Base-by-base conservation (phyloP, 2,888 invertebrate species). In the Philhelius pedissequus region DNA sequence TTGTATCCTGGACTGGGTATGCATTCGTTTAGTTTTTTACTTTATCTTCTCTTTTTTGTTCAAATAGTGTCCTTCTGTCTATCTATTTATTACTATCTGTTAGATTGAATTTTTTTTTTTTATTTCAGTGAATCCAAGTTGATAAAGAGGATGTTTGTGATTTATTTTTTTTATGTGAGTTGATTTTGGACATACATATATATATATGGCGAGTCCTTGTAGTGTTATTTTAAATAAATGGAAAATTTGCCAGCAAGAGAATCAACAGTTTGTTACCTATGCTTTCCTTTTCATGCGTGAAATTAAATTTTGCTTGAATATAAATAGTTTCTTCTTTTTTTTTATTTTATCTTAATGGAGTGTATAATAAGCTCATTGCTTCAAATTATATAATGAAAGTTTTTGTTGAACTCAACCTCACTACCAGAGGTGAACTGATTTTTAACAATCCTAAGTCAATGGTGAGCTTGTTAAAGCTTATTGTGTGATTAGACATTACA, bases 211-310 rank as follows among this genome's bases (percentile, higher is more conserved):
- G 3, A 40, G 7, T 40, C 8, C 15, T n/a, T 43, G 30, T 15
- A 7, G 18, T 45, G n/a, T 32, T 32, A 20, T 64, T 32, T 30
- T 20, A 30, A 45, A 7, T 38, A 15, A 6, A 3, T 54, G 6
- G 20, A 54, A 32, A 71, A 66, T 74, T 70, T 20, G 5, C 50
- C 32, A 45, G 32, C 1, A 40, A n/a, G 32, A 18, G 70, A 70
- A 74, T 74, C 83, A 78, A 74, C 74, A 83, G 83, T 43, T 30
- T 69, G 54, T 69, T 83, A n/a, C n/a, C n/a, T n/a, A n/a, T 83
- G 64, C 22, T 52, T 52, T 60, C 30, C 35, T 66, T 52, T 52
- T 71, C 81, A 76, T 76, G 76, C 76, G 70, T 76, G 66, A 76
- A 81, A 81, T 81, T 70, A 66, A 77, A 27, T 76, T 71, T 45